phyloP scores from a whole-genome alignment of 2,113 vertebrate genomes.

The Promerops cafer region DNA sequence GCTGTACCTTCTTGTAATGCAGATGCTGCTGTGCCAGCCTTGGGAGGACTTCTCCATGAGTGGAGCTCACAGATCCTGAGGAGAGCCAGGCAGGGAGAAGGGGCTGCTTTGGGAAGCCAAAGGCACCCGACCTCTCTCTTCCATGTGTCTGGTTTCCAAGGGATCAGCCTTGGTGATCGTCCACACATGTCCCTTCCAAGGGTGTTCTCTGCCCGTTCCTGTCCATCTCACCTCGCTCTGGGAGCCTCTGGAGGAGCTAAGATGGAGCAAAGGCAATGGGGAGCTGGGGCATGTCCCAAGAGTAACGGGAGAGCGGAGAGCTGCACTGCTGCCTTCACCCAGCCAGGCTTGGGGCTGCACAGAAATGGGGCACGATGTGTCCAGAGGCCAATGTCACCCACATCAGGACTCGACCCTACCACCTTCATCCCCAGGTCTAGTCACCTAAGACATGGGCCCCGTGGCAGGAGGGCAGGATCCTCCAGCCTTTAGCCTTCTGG shows the following conservation, averaged over 20 bases:
- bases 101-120: not conserved
- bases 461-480: not conserved
- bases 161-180: not conserved
- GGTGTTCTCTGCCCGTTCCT: not conserved
- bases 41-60: not conserved
- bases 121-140: not conserved
- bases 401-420: not conserved
- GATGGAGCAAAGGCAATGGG: not conserved
- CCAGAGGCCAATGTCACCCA: not conserved
- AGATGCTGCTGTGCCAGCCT: not conserved
- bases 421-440: not conserved
- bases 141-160: not conserved
- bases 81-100: not conserved
- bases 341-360: not conserved
- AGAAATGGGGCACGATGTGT: not conserved
- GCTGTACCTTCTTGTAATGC: not conserved
- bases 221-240: not conserved
- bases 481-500: not conserved
- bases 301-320: accelerated
- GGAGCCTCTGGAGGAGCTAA: not conserved
- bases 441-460: not conserved
- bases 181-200: accelerated
- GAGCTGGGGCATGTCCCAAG: not conserved
- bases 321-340: not conserved
- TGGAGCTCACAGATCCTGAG: not conserved